A percentile compares a stretch with the other conserved stretches of the same genome.
phyloP scores from a whole-genome alignment of 92 coral and sea anemone genomes.

The Zoanthus solanderi region DNA sequence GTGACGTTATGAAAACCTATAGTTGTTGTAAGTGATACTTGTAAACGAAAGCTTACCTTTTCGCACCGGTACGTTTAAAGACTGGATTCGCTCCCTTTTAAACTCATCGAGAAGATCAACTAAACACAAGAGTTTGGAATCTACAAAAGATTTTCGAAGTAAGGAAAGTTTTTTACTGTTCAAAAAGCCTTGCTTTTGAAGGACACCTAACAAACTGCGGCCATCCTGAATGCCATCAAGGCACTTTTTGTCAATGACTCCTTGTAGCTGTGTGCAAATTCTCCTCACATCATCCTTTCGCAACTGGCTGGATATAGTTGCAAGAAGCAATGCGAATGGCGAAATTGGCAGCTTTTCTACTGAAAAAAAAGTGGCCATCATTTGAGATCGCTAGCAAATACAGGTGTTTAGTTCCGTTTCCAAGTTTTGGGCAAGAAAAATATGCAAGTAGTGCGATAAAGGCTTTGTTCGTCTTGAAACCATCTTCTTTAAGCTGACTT shows the following conservation, averaged over 20 bases:
- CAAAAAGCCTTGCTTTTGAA: conserved; percentile 82
- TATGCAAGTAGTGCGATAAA: background rate
- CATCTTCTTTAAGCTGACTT: background rate
- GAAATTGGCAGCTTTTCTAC: conserved; percentile 40
- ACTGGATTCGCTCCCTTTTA: conserved; percentile 29
- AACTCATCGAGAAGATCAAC: conserved; percentile 83
- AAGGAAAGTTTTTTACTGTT: conserved; percentile 81
- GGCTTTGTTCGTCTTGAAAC: background rate
- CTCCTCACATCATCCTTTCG: conserved; percentile 67
- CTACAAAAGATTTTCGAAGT: conserved; percentile 76
- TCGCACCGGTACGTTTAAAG: background rate
- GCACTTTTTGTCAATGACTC: conserved; percentile 85
- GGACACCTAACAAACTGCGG: conserved; percentile 68
- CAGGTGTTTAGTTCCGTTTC: background rate
- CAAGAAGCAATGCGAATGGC: conserved; percentile 75
- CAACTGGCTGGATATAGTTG: conserved; percentile 78
- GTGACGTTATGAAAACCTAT: too few species aligned
- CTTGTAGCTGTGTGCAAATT: conserved; percentile 82
- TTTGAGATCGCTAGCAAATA: background rate
- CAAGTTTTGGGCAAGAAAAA: background rate
- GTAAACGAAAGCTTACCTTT: conserved; percentile 4
- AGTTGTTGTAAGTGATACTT: too few species aligned
- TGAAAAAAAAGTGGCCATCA: conserved; percentile 47
- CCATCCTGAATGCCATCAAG: conserved; percentile 75
- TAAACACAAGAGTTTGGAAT: conserved; percentile 62